These are phyloP conservation scores for Brachystomella parvula DNA, from an alignment of 1,140 invertebrate genomes.

Conservation along the genomic window DNA sequence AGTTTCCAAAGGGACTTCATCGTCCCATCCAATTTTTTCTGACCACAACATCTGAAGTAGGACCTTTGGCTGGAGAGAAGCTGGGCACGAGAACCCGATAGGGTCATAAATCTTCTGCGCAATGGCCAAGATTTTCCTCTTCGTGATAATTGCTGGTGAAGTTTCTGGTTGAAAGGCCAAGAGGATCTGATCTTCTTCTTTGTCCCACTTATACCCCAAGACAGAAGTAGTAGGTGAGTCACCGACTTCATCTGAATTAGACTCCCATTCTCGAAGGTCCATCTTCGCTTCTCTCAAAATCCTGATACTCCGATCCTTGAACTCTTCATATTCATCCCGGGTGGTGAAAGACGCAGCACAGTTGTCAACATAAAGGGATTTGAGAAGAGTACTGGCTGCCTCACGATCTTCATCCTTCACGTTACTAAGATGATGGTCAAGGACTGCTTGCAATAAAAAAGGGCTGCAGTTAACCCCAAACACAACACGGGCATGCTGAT, in stretches of 20 bases:
- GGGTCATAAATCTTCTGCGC: conserved; percentile 11
- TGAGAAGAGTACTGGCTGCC: conserved; percentile 22
- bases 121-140: conserved; percentile 18
- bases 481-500: conserved; percentile 32
- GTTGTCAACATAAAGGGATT: conserved; percentile 39
- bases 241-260: not conserved
- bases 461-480: conserved; percentile 42
- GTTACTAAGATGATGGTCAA: conserved; percentile 6
- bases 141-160: conserved; percentile 9
- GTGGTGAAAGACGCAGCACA: conserved; percentile 35
- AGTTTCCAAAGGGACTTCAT: not conserved
- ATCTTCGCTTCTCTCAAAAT: conserved; percentile 37
- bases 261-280: conserved; percentile 34
- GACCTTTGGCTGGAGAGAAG: not conserved
- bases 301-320: conserved; percentile 26
- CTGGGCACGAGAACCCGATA: conserved; percentile 14
- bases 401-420: not conserved
- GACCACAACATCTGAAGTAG: conserved; percentile 18
- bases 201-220: conserved; percentile 37
- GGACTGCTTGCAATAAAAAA: conserved; percentile 40
- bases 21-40: conserved; percentile 17
- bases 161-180: conserved; percentile 1
- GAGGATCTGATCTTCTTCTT: conserved; percentile 26
- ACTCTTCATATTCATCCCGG: conserved; percentile 28
- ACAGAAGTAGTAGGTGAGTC: conserved; percentile 16